Base-by-base conservation (phyloP, 2,113 vertebrate species). In the Dryoscopus gambensis region DNA sequence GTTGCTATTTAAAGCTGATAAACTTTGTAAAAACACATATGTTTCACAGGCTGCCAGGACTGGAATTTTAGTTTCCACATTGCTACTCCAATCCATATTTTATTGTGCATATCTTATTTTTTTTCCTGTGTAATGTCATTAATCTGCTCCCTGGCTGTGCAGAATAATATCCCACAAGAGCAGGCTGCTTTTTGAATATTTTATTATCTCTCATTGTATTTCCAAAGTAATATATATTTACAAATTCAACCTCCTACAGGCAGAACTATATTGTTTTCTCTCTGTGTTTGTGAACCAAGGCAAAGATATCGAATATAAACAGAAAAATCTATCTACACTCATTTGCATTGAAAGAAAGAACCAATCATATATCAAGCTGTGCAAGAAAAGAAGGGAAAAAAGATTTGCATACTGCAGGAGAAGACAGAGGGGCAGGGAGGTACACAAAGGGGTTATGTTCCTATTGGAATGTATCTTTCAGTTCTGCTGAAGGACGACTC, bases 91-190 rank as follows among this genome's bases (percentile, higher is more conserved):
- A 97, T 98, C 62, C 94, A 97, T 98, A 98, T 98, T 98, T 98
- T 97, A 98, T 97, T 91, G 97, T 67, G 81, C 92, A 53, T n/a
- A 87, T 96, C 92, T 95, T 96, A n/a, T 94, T 94, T 94, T 83
- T 87, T 90, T 95, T 84, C 70, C 35, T 95, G 56, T 91, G 93
- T 70, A 73, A 96, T 96, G 97, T 98, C 98, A 98, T 98, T 98
- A 98, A 97, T 98, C 97, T 96, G 97, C 96, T 98, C 97, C 97
- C 98, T 97, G 89, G 95, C 98, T 98, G 98, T 98, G 98, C 97
- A 44, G 96, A 97, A 98, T 97, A 97, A 97, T 97, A 98, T 96
- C 95, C 97, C 97, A 95, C 94, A 96, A 98, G 97, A 97, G 68
- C 87, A 97, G 94, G 77, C 92, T 44, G 82, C 97, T 98, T 98